Evolutionary conservation across 1,140 invertebrate species (phyloP).

Genomic region (Maconellicoccus hirsutus): DNA sequence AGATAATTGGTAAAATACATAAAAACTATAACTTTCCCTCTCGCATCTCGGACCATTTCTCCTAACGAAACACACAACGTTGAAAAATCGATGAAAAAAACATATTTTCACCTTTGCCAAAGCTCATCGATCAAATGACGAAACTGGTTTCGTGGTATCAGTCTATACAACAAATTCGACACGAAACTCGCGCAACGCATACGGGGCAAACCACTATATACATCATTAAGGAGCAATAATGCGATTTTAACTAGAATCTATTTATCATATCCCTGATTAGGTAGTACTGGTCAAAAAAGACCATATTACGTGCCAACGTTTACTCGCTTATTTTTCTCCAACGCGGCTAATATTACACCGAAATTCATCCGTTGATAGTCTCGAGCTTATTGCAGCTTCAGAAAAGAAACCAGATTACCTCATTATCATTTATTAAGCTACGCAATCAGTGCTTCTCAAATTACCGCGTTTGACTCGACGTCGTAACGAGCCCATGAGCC

Average conservation of each 20-base stretch:
- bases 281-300: not conserved
- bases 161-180: not conserved
- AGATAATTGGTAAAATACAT: too few relatives aligned
- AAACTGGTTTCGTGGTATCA: not conserved
- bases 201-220: not conserved
- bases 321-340: not conserved
- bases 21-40: too few relatives aligned
- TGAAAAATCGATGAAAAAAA: too few relatives aligned
- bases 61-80: too few relatives aligned
- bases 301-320: too few relatives aligned
- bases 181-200: not conserved
- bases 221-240: conserved; percentile 5
- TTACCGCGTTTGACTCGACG: too few relatives aligned
- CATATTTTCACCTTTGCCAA: not conserved
- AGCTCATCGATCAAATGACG: not conserved
- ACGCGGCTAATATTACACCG: not conserved
- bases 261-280: conserved; percentile 2
- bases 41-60: too few relatives aligned
- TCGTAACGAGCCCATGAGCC: too few relatives aligned
- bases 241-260: conserved; percentile 9
- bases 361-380: too few relatives aligned
- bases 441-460: not conserved
- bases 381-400: too few relatives aligned
- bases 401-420: not conserved
- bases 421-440: conserved; percentile 1